Base-by-base conservation (phyloP, 2,888 invertebrate species). In the Helobdella robusta region DNA sequence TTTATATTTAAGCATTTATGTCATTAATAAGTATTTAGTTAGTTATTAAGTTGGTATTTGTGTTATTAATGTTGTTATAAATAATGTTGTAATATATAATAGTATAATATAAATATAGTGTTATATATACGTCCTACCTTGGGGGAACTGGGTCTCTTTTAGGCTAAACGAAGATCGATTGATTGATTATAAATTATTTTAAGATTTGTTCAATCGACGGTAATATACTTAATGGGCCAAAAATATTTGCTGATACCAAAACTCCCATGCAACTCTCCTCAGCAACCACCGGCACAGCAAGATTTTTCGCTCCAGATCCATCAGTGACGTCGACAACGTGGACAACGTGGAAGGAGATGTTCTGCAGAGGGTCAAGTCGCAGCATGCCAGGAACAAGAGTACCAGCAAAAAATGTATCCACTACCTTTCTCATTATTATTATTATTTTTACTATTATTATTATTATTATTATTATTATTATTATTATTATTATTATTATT, bases 261-360 rank as follows among this genome's bases (percentile, higher is more conserved):
- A n/a, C n/a, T 35, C 20, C 5, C 4, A 32, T 23, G 36, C 23
- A 6, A 8, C 20, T 15, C 1, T 48, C n/a, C 54, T 18, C 72
- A 93, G 92, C 87, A 91, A 91, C 79, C 92, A 93, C 77, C 88
- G 90, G 74, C 91, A 92, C 77, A 91, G 77, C 68, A 73, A 88
- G 79, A 81, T 91, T 73, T 93, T 90, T 81, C 84, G 92, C 70
- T 91, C 91, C 66, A 91, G 92, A 82, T 93, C 92, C n/a, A 62
- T 32, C 18, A 46, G 34, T 48, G 36, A 36, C 50, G 30, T 56
- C 18, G 56, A 56, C 32, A 30, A 30, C 30, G 28, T 56, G 30
- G 32, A 30, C 32, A 56, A 56, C n/a, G 32, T 30, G n/a, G 30
- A n/a, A n/a, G n/a, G 32, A 56, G n/a, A 5, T 8, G 32, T 25